These are phyloP conservation scores for Platyscapa corneri DNA, from an alignment of 1,140 invertebrate genomes.

Conservation along the genomic window DNA sequence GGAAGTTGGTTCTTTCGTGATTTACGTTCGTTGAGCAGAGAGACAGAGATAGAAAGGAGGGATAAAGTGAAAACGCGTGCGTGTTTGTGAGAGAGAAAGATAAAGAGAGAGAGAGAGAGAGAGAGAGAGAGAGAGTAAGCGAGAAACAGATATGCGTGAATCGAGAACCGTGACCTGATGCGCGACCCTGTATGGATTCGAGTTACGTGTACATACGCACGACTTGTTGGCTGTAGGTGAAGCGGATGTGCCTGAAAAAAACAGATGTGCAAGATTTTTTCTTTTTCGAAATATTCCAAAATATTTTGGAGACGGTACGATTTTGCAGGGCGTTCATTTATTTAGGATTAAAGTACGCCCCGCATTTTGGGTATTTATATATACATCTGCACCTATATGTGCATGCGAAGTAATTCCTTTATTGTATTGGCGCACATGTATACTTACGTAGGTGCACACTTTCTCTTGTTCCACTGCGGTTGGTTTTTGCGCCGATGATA, in stretches of 20 bases:
- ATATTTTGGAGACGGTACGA: background rate
- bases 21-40: conserved; percentile 37
- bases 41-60: background rate
- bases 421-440: background rate
- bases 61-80: too few species aligned
- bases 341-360: background rate
- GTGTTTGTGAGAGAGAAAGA: background rate
- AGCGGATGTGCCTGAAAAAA: conserved; percentile 7
- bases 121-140: background rate
- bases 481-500: conserved; percentile 6
- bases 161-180: conserved; percentile 41
- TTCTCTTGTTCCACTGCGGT: background rate
- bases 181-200: conserved; percentile 36
- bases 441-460: background rate
- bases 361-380: background rate
- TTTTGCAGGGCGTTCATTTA: background rate
- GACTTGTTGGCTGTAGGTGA: background rate
- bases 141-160: background rate
- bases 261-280: background rate
- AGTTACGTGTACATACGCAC: background rate
- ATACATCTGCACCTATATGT: background rate
- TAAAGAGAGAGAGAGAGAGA: conserved; percentile 1
- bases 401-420: background rate
- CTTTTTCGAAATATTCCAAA: background rate
- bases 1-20: conserved; percentile 49